phyloP scores from a whole-genome alignment of 35 echinoderm and acorn worm genomes.

The Amphiura filiformis region DNA sequence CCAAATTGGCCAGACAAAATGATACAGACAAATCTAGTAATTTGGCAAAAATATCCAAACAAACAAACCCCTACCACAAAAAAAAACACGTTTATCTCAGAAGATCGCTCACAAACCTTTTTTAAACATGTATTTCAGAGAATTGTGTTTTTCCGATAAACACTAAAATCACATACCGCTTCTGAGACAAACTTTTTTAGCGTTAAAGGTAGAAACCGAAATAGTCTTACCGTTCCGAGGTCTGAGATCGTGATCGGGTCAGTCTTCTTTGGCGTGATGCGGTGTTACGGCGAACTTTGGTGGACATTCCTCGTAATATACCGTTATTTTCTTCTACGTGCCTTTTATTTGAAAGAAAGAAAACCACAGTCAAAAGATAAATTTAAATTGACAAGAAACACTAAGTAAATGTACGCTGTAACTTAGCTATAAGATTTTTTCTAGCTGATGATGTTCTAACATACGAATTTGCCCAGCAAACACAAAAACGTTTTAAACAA shows the following conservation, averaged over 20 bases:
- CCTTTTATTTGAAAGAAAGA: background rate
- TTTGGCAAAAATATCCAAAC: no score
- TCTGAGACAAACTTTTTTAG: no score
- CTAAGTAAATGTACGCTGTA: no score
- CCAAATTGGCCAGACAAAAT: no score
- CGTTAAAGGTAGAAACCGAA: no score
- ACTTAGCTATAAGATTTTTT: background rate
- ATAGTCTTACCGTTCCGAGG: no score
- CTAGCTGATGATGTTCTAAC: background rate
- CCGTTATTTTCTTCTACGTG: background rate
- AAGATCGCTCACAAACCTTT: background rate
- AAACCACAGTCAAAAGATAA: background rate
- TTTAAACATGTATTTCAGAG: background rate
- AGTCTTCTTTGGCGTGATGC: background rate
- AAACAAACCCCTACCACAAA: background rate
- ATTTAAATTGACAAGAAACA: background rate
- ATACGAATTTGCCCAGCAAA: no score
- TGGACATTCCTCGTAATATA: background rate
- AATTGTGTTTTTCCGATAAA: background rate
- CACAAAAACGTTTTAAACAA: no score
- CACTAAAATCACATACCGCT: background rate
- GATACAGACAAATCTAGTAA: no score
- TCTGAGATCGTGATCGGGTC: background rate
- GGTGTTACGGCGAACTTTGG: background rate
- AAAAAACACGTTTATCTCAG: background rate